Percentiles rank a stretch among this genome's conserved stretches.
phyloP scores from a whole-genome alignment of 2,888 invertebrate species.

The Syritta pipiens region DNA sequence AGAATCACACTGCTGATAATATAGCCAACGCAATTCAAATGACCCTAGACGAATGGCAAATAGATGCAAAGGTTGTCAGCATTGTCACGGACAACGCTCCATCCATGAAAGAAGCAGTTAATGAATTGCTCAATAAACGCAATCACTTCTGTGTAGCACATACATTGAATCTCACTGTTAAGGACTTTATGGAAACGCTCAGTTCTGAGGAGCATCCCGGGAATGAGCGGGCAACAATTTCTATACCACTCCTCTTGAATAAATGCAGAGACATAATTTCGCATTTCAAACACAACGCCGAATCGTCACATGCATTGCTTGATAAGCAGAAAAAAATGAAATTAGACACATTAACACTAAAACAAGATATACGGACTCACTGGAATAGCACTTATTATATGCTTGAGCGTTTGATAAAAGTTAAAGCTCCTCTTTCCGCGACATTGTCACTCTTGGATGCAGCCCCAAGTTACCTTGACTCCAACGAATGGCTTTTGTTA shows the following conservation, averaged over 20 bases:
- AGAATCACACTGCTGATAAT: constrained; percentile 15
- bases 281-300: background rate
- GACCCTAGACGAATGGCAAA: constrained; percentile 17
- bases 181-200: constrained; percentile 11
- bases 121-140: background rate
- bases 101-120: constrained; percentile 17
- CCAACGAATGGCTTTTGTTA: constrained; percentile 4
- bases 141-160: constrained; percentile 16
- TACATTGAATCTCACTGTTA: background rate
- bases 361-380: constrained; percentile 10
- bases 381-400: constrained; percentile 30
- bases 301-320: constrained; percentile 2
- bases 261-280: constrained; percentile 9
- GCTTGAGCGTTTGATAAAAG: constrained; percentile 27
- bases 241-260: constrained; percentile 7
- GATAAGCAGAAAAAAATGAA: constrained; percentile 9
- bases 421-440: constrained; percentile 18
- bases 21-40: constrained; percentile 3
- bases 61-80: background rate
- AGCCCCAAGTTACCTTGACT: background rate
- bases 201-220: background rate
- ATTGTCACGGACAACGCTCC: constrained; percentile 18
- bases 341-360: background rate
- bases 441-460: constrained; percentile 16
- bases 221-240: background rate